Evolutionary conservation across 2,888 invertebrate species (phyloP).

Genomic region (Oscheius onirici): DNA sequence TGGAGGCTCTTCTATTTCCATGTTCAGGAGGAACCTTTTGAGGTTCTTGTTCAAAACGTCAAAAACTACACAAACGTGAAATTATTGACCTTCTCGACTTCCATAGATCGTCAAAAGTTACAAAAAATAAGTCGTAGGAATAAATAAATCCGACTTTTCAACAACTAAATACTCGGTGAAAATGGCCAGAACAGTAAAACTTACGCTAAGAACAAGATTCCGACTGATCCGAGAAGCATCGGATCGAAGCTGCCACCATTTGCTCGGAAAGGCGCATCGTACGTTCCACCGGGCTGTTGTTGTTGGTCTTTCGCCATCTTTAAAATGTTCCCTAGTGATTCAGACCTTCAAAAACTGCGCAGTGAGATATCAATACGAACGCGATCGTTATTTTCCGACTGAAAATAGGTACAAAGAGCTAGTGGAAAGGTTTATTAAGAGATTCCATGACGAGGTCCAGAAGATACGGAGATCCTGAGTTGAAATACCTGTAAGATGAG

Average conservation of each 20-base stretch:
- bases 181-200: constrained; percentile 18
- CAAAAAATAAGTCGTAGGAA: not conserved
- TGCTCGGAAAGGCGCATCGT: constrained; percentile 14
- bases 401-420: not conserved
- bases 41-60: no score
- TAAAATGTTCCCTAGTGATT: not conserved
- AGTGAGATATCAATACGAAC: no score
- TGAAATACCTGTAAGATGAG: not conserved
- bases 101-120: no score
- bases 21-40: no score
- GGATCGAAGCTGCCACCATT: constrained; percentile 26
- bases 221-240: constrained; percentile 46
- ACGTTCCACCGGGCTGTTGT: not conserved
- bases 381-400: no score
- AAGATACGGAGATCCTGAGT: not conserved
- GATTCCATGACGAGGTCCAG: constrained; percentile 4
- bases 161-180: no score
- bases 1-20: no score
- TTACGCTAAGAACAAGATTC: constrained; percentile 47
- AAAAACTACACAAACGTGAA: no score
- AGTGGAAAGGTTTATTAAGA: constrained; percentile 6
- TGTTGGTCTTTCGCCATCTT: constrained; percentile 5
- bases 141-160: not conserved
- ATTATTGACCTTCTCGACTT: no score
- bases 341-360: no score